A percentile compares a stretch with the other conserved stretches of the same genome.
phyloP scores from a whole-genome alignment of 2,797 vertebrate species.

The Calcarius lapponicus region DNA sequence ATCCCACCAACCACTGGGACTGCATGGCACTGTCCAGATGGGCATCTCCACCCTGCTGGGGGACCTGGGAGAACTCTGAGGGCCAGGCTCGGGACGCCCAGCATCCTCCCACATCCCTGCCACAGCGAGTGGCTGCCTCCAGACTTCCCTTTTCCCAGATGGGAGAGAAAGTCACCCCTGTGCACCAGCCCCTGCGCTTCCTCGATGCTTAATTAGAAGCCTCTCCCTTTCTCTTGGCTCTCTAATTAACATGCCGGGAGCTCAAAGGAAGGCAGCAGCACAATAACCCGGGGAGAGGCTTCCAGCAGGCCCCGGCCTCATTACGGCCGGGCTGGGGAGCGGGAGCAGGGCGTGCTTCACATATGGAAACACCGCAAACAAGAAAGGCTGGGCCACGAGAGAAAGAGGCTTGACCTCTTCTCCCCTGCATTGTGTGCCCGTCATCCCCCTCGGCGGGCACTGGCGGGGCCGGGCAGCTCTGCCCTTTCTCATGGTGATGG shows the following conservation, averaged over 20 bases:
- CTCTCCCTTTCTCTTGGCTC: slow-evolving; percentile 82
- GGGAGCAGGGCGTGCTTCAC: slow-evolving; percentile 59
- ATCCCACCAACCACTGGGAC: not conserved
- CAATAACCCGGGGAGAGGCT: slow-evolving; percentile 75
- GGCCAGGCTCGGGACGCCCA: not conserved
- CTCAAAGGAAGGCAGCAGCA: slow-evolving; percentile 77
- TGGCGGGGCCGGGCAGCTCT: not conserved
- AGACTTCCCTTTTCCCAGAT: slow-evolving; percentile 71
- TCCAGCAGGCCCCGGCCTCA: slow-evolving; percentile 78
- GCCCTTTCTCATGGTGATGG: slow-evolving; percentile 38
- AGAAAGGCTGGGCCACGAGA: slow-evolving; percentile 71
- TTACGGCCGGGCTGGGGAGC: slow-evolving; percentile 67
- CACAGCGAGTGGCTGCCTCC: slow-evolving; percentile 18
- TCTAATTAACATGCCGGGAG: slow-evolving; percentile 80
- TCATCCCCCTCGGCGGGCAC: not conserved
- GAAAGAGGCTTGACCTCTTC: slow-evolving; percentile 74
- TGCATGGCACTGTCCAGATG: fast-evolving
- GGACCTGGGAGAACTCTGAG: not conserved
- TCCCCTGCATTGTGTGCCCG: slow-evolving; percentile 63
- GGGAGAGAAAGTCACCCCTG: slow-evolving; percentile 84
- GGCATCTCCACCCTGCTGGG: not conserved
- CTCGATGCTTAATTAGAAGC: slow-evolving; percentile 86
- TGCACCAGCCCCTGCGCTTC: slow-evolving; percentile 81
- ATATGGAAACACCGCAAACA: slow-evolving; percentile 74
- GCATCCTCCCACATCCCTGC: not conserved